phyloP scores from a whole-genome alignment of 2,888 invertebrate genomes.

The Drosophila tanythrix region DNA sequence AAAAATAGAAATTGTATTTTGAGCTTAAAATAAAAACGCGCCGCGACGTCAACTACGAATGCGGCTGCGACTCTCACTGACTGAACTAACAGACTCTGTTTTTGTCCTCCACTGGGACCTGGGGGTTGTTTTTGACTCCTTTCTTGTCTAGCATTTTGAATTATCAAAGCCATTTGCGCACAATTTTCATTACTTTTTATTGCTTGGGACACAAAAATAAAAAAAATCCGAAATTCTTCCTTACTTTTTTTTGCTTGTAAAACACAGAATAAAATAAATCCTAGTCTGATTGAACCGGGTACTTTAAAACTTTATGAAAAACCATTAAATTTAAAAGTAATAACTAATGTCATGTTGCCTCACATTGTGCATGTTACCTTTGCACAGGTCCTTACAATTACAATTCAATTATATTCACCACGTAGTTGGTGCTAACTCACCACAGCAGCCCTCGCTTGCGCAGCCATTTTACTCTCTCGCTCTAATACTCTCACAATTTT shows the following conservation, averaged over 20 bases:
- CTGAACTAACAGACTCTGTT: conserved; percentile 16
- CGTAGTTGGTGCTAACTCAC: conserved; percentile 12
- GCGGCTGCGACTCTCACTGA: conserved; percentile 38
- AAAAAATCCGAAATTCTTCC: background rate
- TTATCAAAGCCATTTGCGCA: background rate
- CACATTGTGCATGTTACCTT: background rate
- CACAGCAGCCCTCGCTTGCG: conserved; percentile 17
- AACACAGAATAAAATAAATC: background rate
- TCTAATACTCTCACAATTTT: background rate
- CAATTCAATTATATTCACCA: conserved; percentile 16
- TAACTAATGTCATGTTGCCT: background rate
- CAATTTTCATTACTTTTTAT: background rate
- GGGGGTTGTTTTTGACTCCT: conserved; percentile 29
- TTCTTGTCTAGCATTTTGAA: conserved; percentile 9
- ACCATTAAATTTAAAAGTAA: too few species aligned
- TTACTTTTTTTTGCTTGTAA: background rate
- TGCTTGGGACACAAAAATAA: background rate
- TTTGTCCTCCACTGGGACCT: conserved; percentile 28
- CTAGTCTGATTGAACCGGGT: background rate
- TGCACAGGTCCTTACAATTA: conserved; percentile 28
- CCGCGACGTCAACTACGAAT: conserved; percentile 37
- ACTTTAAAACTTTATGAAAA: background rate
- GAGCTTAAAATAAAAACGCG: conserved; percentile 38
- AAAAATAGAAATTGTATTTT: conserved; percentile 18
- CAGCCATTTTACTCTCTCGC: background rate